Base-by-base conservation (phyloP, 2,113 vertebrate genomes). In the Prinia subflava region DNA sequence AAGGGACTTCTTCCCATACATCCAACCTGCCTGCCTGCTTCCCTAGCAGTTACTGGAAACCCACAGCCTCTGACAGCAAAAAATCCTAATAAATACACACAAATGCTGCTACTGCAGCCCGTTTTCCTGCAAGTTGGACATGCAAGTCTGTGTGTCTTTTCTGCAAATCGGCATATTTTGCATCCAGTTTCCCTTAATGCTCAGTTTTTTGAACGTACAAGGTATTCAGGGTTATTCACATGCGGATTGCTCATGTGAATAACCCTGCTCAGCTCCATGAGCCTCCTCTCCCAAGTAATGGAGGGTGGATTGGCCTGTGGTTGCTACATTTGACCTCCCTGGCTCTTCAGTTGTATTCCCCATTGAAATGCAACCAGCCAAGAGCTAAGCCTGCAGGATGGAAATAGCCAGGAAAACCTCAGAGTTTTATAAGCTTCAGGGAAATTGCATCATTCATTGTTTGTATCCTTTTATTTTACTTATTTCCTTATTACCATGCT, bases 341-440 rank as follows among this genome's bases (percentile, higher is more conserved):
- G 68, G 59, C 71, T 89, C 46, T 65, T 85, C 44, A 27, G 53
- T 52, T 2, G 0, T 68, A 2, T 89, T 93, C 49, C 37, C 53
- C 3, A 1, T 8, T 78, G 89, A 87, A 49, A 65, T 85, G 37
- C 33, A 56, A 11, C 25, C 59, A 79, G 82, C 75, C 87, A 75
- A 63, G 39, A 85, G 46, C 87, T 85, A 69, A 86, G 83, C 79
- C 89, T 89, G 46, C 33, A 50, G 79, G 50, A 50, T 85, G 68
- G n/a, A 76, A 94, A 49, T 31, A 79, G 63, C 46, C 75, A 69
- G 70, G 87, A 89, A 94, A 92, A 87, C 78, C 46, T 91, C 78
- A 59, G n/a, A 15, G 37, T 79, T 92, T 68, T 70, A n/a, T 49
- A 92, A 85, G 67, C 78, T 84, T 87, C 2, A 0, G 50, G 70